Conservation (phyloP, 1,140 invertebrate genomes). For the Drosophila watanabei region DNA sequence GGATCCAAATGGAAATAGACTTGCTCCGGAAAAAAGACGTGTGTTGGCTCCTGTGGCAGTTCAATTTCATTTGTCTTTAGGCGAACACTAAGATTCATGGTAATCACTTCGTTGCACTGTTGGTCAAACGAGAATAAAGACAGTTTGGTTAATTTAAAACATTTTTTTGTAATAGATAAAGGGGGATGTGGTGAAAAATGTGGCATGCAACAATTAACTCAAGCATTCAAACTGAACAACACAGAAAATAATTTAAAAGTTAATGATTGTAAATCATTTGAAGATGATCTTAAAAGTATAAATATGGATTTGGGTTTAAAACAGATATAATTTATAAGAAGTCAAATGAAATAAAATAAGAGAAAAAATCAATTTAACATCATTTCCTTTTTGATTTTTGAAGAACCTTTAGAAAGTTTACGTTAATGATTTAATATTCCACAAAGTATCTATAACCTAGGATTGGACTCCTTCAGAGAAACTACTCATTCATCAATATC, state of each 20-base stretch:
- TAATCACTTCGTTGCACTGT: constrained; percentile 85
- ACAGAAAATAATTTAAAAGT: constrained; percentile 25
- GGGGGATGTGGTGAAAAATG: constrained; percentile 44
- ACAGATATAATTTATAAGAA: background rate
- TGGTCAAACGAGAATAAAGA: background rate
- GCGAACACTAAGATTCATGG: constrained; percentile 86
- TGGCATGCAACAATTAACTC: constrained; percentile 61
- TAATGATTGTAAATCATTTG: background rate
- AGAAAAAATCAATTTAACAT: background rate
- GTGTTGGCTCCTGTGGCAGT: constrained; percentile 83
- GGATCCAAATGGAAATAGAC: constrained; percentile 77
- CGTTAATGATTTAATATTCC: background rate
- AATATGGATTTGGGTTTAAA: background rate
- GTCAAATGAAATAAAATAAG: background rate
- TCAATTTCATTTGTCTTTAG: constrained; percentile 86
- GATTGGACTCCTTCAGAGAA: background rate
- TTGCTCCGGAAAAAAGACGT: constrained; percentile 81
- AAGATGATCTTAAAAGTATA: background rate
- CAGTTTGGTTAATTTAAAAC: constrained; percentile 13
- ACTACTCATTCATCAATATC: constrained; percentile 15
- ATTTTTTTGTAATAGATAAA: background rate
- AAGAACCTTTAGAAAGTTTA: background rate
- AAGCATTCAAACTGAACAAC: constrained; percentile 60
- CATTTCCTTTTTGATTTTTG: too few relatives aligned
- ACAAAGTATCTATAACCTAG: background rate